Evolutionary conservation across 2,888 invertebrate species (phyloP), one percentile per base, ranked within the genome.

Genomic region (Eretmocerus hayati): DNA sequence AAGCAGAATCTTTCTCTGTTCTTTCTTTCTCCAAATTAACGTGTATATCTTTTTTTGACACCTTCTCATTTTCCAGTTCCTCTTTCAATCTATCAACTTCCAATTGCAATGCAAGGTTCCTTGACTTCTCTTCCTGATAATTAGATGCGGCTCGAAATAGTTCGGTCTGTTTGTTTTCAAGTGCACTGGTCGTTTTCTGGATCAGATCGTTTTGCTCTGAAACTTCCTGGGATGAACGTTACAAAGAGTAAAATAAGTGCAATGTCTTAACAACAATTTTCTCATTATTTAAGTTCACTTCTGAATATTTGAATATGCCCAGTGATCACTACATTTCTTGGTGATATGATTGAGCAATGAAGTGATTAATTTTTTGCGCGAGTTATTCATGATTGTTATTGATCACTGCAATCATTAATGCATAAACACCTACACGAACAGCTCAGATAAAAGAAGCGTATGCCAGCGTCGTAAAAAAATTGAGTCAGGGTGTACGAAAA

Each of bases 1-100:
- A 68, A 0, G 84, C 84, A 3, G 83, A 81, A 63, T 88, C 84
- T 62, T 87, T 88, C 56, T 87, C 87, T 8, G 83, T 78, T 40
- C 81, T 81, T 59, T 88, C 88, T 57, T 66, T 69, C 30, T 71
- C 70, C 26, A 69, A 46, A 18, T 57, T 61, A 1, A 61, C 59
- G 32, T 65, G 55, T 8, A 71, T 46, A 1, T 60, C 60, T 0
- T 62, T 63, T 9, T 55, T 58, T 3, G 59, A 50, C 15, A 59
- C 60, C 26, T 62, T 61, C 48, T 72, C 69, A 1, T 57, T 54
- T 35, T 69, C 67, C 30, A 72, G 41, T 48, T 59, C 62, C 39
- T 67, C 64, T 11, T 62, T 56, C n/a, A 72, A 56, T 35, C 61
- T 59, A 1, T 59, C 56, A 8, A 69, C 54, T 53, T 72, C 68